Conservation (phyloP, 2,113 vertebrate genomes). For the Melanerpes aurifrons region DNA sequence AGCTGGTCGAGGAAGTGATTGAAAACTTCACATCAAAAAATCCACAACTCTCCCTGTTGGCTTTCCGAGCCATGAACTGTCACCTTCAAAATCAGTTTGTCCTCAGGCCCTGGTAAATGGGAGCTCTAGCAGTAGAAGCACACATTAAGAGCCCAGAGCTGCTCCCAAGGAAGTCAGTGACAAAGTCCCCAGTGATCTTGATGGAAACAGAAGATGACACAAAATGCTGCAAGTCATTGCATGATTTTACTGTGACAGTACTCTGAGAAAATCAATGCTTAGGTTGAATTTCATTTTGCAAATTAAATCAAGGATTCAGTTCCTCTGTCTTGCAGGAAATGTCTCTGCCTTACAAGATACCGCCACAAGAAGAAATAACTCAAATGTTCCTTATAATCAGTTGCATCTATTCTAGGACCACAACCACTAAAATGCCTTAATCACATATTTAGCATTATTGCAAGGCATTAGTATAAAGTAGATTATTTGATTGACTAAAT, state of each 20-base stretch:
- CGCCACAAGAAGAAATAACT: constrained; percentile 10
- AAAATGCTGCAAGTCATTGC: constrained; percentile 20
- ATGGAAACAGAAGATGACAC: constrained; percentile 43
- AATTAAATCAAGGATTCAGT: constrained; percentile 27
- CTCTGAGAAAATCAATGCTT: constrained; percentile 30
- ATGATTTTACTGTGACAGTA: background rate
- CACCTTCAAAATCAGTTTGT: constrained; percentile 3
- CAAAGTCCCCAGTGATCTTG: constrained; percentile 7
- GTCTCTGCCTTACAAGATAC: background rate
- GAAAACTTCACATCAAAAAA: constrained; percentile 2
- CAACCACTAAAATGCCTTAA: constrained; percentile 8
- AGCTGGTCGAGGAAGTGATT: background rate
- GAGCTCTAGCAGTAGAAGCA: background rate
- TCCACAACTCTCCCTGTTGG: background rate
- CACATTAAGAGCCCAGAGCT: background rate
- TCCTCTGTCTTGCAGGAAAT: constrained; percentile 13
- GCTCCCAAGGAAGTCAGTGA: background rate
- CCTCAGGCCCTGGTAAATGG: background rate
- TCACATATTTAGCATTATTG: background rate
- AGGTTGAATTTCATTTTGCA: constrained; percentile 28
- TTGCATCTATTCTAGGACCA: background rate
- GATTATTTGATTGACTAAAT: background rate
- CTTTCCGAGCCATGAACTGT: background rate
- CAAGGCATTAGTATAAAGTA: background rate
- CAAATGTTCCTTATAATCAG: background rate